Conservation (phyloP, 1,140 invertebrate species). For the Pachypeltis micranthus region DNA sequence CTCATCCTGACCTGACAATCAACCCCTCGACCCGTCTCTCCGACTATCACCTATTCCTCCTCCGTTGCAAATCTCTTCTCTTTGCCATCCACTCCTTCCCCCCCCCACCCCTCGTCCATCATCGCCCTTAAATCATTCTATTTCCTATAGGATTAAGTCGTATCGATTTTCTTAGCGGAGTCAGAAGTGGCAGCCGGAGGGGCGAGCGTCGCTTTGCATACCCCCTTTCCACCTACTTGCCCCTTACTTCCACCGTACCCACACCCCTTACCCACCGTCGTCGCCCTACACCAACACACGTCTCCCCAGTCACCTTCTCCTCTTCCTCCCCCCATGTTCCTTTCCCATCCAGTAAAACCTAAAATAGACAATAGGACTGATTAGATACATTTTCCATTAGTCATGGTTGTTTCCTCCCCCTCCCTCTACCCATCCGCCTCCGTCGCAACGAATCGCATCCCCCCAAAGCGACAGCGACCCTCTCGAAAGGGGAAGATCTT, state of each 20-base stretch:
- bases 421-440: constrained; percentile 16
- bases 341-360: constrained; percentile 17
- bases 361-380: constrained; percentile 20
- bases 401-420: constrained; percentile 18
- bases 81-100: not conserved
- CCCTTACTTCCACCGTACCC: not conserved
- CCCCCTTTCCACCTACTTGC: not conserved
- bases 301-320: no score
- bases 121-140: constrained; percentile 7
- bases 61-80: no score
- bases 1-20: constrained; percentile 7
- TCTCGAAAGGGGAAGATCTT: constrained; percentile 15
- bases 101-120: not conserved
- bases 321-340: not conserved
- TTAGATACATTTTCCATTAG: constrained; percentile 23
- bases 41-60: not conserved
- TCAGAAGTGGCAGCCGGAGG: not conserved
- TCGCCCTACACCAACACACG: no score
- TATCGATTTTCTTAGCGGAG: constrained; percentile 1
- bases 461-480: no score
- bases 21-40: not conserved
- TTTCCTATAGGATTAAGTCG: constrained; percentile 2
- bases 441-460: constrained; percentile 1
- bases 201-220: constrained; percentile 14
- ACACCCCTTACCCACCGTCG: no score